Percentiles rank a stretch among this genome's conserved stretches.
phyloP scores from a whole-genome alignment of 2,888 invertebrate species.

The Silvanus unidentatus region DNA sequence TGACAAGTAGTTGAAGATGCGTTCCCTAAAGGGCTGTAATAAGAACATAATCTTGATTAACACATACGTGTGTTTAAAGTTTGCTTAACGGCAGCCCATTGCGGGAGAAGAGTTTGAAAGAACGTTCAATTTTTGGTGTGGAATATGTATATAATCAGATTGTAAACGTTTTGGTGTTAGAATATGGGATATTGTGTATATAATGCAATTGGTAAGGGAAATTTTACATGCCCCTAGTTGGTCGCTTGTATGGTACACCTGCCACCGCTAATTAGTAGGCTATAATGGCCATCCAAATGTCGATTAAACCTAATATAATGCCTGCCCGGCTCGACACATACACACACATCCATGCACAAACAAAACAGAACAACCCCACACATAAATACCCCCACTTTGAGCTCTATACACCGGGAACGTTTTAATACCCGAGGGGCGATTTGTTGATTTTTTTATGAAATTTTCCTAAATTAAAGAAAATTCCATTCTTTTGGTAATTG shows the following conservation, averaged over 20 bases:
- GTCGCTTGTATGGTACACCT: constrained; percentile 44
- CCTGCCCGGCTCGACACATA: constrained; percentile 25
- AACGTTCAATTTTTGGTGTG: no score
- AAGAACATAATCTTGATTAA: constrained; percentile 45
- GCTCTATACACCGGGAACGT: no score
- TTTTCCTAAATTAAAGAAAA: no score
- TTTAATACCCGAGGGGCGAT: no score
- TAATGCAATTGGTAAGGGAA: constrained; percentile 35
- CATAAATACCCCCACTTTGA: no score
- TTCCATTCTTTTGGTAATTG: no score
- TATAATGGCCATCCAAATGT: constrained; percentile 46
- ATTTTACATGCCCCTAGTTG: constrained; percentile 35
- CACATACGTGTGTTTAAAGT: constrained; percentile 32
- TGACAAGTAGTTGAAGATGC: constrained; percentile 26
- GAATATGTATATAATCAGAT: constrained; percentile 13
- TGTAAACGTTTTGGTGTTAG: constrained; percentile 16
- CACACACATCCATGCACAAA: constrained; percentile 6
- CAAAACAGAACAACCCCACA: background rate
- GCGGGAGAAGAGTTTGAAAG: no score
- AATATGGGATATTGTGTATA: constrained; percentile 18
- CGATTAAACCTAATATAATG: constrained; percentile 46
- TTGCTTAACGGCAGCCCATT: background rate
- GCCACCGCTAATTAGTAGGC: constrained; percentile 48
- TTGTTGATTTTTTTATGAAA: no score
- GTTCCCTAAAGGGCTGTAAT: constrained; percentile 41